Base-by-base conservation (phyloP, 1,140 invertebrate genomes). In the Dryas iulia region DNA sequence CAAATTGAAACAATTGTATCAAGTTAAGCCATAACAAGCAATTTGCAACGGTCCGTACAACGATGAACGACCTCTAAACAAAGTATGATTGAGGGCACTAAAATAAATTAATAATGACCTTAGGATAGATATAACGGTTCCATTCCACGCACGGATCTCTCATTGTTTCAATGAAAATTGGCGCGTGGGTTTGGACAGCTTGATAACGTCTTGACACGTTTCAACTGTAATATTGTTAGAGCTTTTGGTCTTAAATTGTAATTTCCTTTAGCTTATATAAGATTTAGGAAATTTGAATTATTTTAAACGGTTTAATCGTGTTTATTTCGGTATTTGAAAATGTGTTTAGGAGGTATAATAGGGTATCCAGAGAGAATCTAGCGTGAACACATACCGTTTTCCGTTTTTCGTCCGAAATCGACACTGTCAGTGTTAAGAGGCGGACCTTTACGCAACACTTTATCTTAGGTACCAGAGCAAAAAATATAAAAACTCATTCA, bases 151-250 rank as follows among this genome's bases (percentile, higher is more conserved):
- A 59, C 58, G 57, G 64, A 59, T 66, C 33, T 53, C 18, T 60
- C 18, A 60, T 67, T 67, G 33, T 25, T 35, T 60, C 47, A 67
- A 67, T 67, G 65, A 54, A 62, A 69, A 69, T 69, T 63, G 53
- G 31, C 53, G 54, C 59, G 67, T 69, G 60, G 67, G 67, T 59
- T 35, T 58, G 11, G 1, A 28, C 26, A 28, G 26, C 7, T 28
- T 28, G 26, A 28, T 28, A 28, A 28, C 26, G 26, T 28, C 26
- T 28, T 28, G 26, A 3, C 26, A 28, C 26, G 7, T 7, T 28
- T 3, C 14, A 39, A 39, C 12, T 14, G n/a, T 12, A 8, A n/a
- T n/a, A n/a, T n/a, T n/a, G 5, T 14, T 11, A 39, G 2, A 28
- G 33, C 33, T 39, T 39, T 39, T 39, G 33, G 6, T 39, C 11